Evolutionary conservation across 37 sponge, comb jelly and placozoan genomes (phyloP).

Genomic region (Bolinopsis microptera): DNA sequence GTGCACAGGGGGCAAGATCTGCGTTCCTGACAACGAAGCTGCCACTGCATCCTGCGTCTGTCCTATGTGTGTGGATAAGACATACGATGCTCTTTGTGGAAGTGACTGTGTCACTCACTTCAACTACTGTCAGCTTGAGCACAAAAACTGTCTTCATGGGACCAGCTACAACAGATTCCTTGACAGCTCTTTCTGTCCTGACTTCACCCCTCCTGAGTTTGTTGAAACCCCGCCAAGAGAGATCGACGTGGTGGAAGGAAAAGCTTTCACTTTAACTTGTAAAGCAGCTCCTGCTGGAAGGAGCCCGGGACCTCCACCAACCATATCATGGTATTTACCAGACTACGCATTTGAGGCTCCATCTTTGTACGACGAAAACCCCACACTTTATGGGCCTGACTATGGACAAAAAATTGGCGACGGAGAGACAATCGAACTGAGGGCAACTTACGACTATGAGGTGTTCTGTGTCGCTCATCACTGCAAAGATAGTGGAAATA

Average conservation of each 20-base stretch:
- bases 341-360: neutral
- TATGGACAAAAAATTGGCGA: neutral
- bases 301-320: constrained; percentile 30
- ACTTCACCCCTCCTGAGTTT: neutral
- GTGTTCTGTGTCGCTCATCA: constrained; percentile 43
- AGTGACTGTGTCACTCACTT: constrained; percentile 46
- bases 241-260: constrained; percentile 24
- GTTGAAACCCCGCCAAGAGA: neutral
- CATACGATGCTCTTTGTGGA: constrained; percentile 20
- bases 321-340: constrained; percentile 25
- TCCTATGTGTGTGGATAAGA: constrained; percentile 40
- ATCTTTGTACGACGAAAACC: neutral
- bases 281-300: constrained; percentile 12
- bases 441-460: neutral
- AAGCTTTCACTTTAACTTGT: constrained; percentile 23
- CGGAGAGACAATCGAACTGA: constrained; percentile 2
- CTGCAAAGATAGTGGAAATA: neutral
- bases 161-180: constrained; percentile 57
- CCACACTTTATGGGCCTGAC: neutral
- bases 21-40: constrained; percentile 35
- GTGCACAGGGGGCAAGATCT: constrained; percentile 43
- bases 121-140: constrained; percentile 31
- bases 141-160: constrained; percentile 58
- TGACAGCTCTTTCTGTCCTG: constrained; percentile 20
- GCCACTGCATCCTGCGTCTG: constrained; percentile 44